Evolutionary conservation across 2,888 invertebrate species (phyloP), one percentile per base, ranked within the genome.

Genomic region (Nebria salina): DNA sequence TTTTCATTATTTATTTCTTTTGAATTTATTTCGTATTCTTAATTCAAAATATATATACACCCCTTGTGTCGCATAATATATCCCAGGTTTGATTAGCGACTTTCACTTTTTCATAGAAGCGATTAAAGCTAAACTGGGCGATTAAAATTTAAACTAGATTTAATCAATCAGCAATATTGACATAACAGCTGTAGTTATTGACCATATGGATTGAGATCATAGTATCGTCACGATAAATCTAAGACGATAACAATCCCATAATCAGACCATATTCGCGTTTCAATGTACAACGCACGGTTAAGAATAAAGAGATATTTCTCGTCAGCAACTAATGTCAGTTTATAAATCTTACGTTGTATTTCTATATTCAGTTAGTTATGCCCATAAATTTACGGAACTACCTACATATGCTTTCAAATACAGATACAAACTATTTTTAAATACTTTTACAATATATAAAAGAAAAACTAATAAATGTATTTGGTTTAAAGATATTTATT

Each of bases 151-250:
- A 43, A 54, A 26, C 42, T 54, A 70, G 70, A 70, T 77, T 70
- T 7, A 54, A 11, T 54, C 8, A 54, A 54, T 54, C 54, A 8
- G 6, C 2, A 8, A 54, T 54, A 54, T 54, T 54, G 54, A 8
- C 54, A 11, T 54, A 54, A 54, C 54, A 54, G 8, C 11, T 54
- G 54, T 13, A 11, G 54, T 2, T 54, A 11, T 54, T 54, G 54
- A 54, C 65, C 74, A 82, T 81, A 77, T 81, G 75, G 80, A 82
- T 79, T 75, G 77, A 76, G 77, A 43, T 43, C 43, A 43, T 43
- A 43, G 43, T 43, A 43, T 43, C 43, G 43, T 43, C 20, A 20
- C 20, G 20, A 34, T 34, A 34, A 34, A 34, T 34, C 34, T 11
- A 54, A 54, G 54, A 54, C 54, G 54, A 54, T 54, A 54, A 54